phyloP scores from a whole-genome alignment of 2,113 vertebrate species.

The Microcebus lehilahytsara region DNA sequence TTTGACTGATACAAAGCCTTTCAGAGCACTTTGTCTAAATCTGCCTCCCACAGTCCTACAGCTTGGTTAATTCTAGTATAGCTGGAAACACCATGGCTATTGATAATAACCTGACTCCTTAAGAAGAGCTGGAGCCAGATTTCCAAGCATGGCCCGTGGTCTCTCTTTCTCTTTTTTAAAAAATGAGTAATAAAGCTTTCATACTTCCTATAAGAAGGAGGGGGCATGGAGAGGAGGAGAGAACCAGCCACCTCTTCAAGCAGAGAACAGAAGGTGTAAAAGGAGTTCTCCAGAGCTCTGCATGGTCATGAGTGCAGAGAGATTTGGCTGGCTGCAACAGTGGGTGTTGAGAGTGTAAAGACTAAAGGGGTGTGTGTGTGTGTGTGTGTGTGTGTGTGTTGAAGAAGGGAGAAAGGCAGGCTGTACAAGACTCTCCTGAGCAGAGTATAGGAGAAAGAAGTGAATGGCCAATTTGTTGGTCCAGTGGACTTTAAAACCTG shows the following conservation, averaged over 20 bases:
- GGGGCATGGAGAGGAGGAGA: not conserved
- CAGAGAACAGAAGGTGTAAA: not conserved
- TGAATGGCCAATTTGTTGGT: not conserved
- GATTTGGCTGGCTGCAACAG: not conserved
- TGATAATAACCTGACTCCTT: not conserved
- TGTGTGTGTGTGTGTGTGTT: not conserved
- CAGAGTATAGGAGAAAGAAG: not conserved
- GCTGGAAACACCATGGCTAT: not conserved
- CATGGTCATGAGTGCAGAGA: not conserved
- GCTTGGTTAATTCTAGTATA: not conserved
- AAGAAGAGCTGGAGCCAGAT: not conserved
- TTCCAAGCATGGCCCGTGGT: not conserved
- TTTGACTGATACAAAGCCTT: not conserved
- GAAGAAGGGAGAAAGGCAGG: not conserved
- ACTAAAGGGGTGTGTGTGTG: not conserved
- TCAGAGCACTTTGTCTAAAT: not conserved
- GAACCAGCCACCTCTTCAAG: not conserved
- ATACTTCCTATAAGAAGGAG: not conserved
- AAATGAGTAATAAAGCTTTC: not conserved
- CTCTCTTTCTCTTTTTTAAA: not conserved
- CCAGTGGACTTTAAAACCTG: not conserved
- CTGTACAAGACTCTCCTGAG: not conserved
- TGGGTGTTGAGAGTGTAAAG: not conserved
- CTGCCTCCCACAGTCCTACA: not conserved
- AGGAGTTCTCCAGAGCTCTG: not conserved